phyloP scores from a whole-genome alignment of 2,888 invertebrate genomes.

The Ypsolopha sequella region DNA sequence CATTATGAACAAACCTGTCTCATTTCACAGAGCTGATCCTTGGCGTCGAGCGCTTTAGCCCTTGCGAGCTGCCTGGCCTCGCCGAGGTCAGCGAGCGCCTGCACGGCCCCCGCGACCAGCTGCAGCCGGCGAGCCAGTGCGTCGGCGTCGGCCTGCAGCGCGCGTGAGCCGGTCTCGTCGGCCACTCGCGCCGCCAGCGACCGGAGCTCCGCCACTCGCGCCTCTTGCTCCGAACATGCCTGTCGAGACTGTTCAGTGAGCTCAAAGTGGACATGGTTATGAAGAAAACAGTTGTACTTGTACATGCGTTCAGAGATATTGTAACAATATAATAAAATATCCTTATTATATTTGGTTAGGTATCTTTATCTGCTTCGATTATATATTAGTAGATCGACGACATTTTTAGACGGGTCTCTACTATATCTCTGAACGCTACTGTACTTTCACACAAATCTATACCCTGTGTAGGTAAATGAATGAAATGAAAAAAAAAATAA shows the following conservation, averaged over 20 bases:
- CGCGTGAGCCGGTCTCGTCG: conserved; percentile 80
- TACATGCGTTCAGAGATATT: too few species aligned
- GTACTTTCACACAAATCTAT: too few species aligned
- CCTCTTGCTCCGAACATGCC: conserved; percentile 83
- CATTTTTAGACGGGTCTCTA: too few species aligned
- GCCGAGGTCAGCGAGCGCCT: conserved; percentile 81
- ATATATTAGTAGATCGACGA: too few species aligned
- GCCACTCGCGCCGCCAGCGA: conserved; percentile 84
- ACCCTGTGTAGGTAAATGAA: too few species aligned
- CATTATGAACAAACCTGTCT: conserved; percentile 81
- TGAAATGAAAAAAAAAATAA: too few species aligned
- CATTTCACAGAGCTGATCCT: conserved; percentile 76
- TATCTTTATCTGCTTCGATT: too few species aligned
- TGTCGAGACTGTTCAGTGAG: conserved; percentile 25
- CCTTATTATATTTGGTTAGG: too few species aligned
- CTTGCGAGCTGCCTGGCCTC: conserved; percentile 76
- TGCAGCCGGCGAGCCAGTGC: conserved; percentile 80
- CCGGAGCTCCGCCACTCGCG: conserved; percentile 80
- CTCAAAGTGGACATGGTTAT: neutral
- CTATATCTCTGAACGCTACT: too few species aligned
- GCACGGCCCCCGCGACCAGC: conserved; percentile 81
- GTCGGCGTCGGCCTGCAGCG: conserved; percentile 83
- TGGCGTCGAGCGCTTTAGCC: conserved; percentile 71
- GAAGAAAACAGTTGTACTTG: too few species aligned
- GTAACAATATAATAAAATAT: too few species aligned